Conservation (phyloP, 2,888 invertebrate species). For the Epicampocera succincta region DNA sequence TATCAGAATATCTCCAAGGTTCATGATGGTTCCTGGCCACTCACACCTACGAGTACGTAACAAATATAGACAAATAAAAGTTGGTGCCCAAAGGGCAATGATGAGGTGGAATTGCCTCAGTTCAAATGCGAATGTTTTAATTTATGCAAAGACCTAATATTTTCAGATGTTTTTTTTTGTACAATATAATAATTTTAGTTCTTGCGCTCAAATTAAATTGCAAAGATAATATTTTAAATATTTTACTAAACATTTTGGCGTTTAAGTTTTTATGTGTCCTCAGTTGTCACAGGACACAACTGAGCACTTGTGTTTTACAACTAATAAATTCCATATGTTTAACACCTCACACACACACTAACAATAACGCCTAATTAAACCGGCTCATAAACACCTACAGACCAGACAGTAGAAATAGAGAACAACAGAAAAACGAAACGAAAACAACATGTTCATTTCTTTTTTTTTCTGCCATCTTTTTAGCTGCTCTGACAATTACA, state of each 20-base stretch:
- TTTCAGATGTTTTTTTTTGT: no score
- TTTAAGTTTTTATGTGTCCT: slow-evolving; percentile 5
- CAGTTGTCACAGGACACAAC: slow-evolving; percentile 41
- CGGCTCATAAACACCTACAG: slow-evolving; percentile 24
- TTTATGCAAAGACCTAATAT: no score
- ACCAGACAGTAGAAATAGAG: slow-evolving; percentile 12
- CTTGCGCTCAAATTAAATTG: not conserved
- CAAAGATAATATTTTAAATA: slow-evolving; percentile 5
- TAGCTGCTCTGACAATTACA: slow-evolving; percentile 60
- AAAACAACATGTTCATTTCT: slow-evolving; percentile 7
- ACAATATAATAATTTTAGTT: no score
- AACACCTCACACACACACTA: slow-evolving; percentile 64
- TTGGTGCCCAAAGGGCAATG: no score
- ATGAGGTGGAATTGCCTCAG: no score
- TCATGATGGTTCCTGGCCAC: no score
- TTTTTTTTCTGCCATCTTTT: slow-evolving; percentile 6
- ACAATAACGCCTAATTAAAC: slow-evolving; percentile 67
- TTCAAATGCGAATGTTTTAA: no score
- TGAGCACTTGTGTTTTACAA: slow-evolving; percentile 43
- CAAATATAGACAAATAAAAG: no score
- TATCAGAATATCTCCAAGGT: no score
- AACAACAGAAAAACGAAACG: slow-evolving; percentile 18
- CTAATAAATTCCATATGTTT: slow-evolving; percentile 67
- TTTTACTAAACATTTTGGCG: not conserved
- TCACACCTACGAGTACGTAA: no score